Base-by-base conservation (phyloP, 2,888 invertebrate genomes). In the Flabesymbios commensalis region DNA sequence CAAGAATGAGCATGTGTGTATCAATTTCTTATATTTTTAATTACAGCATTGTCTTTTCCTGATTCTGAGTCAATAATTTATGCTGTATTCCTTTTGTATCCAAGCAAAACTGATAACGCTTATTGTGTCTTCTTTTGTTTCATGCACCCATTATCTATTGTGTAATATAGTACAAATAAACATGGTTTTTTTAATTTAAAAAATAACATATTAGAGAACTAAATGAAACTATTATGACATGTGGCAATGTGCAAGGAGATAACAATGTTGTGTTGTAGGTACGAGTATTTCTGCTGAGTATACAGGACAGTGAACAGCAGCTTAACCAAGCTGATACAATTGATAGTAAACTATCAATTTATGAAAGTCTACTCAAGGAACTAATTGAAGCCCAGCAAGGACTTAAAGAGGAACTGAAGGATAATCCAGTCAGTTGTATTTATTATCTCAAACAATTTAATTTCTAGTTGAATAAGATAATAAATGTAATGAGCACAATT, bases 351-450 rank as follows among this genome's bases (percentile, higher is more conserved):
- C 90, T 95, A 66, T 90, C 93, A 72, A 87, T 94, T 58, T 88
- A 94, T 59, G 97, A 98, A 80, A 92, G 92, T 77, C 88, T 93
- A 67, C 86, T 97, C 42, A 93, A 96, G 86, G 94, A 96, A 78
- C 92, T 95, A 82, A 93, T 96, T 75, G 97, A 97, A 81, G 93
- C 94, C 59, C 91, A 96, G 69, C 89, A 92, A 57, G 88, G 90
- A 1, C 88, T 94, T 42, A 88, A 91, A 66, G 95, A 95, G 67
- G 90, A 90, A 57, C 72, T 84, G 31, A 77, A 76, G 54, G 79
- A 78, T 53, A 85, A 85, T 72, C 78, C 79, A 63, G 91, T 84
- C 65, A 68, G 71, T 63, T 39, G 36, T 10, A 3, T 51, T 22
- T 39, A 17, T 39, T 17, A 14, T n/a, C n/a, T n/a, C n/a, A n/a